A percentile compares a stretch with the other conserved stretches of the same genome.
Conservation (phyloP, 1,140 invertebrate species). For the Drosophila triauraria region DNA sequence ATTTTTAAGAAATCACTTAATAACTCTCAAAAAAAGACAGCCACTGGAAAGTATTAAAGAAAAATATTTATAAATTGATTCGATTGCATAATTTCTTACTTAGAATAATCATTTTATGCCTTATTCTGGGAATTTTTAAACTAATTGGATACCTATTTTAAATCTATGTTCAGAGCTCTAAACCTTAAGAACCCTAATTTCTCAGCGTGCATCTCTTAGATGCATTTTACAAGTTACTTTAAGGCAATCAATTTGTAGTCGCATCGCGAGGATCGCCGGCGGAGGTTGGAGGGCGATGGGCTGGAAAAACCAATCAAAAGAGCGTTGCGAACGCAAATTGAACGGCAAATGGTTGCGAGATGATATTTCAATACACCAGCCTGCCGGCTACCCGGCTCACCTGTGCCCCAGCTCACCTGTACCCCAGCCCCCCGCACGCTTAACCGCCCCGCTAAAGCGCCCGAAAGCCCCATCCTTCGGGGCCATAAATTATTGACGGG, state of each 20-base stretch:
- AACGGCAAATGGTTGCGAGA: slow-evolving; percentile 80
- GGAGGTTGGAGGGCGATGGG: slow-evolving; percentile 18
- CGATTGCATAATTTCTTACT: too few species aligned
- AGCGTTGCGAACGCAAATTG: slow-evolving; percentile 83
- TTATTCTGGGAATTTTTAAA: too few species aligned
- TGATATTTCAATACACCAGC: slow-evolving; percentile 78
- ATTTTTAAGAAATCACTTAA: not conserved
- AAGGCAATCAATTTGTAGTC: slow-evolving; percentile 81
- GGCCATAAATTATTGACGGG: slow-evolving; percentile 77
- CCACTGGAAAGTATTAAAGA: too few species aligned
- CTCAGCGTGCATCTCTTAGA: slow-evolving; percentile 51
- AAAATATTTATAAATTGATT: too few species aligned
- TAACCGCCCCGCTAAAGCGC: not conserved
- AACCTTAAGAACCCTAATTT: not conserved
- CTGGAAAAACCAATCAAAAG: slow-evolving; percentile 81
- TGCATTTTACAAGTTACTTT: slow-evolving; percentile 82
- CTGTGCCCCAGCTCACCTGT: slow-evolving; percentile 4
- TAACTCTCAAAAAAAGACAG: too few species aligned
- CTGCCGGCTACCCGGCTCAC: slow-evolving; percentile 18
- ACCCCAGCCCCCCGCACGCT: not conserved
- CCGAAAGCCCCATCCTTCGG: not conserved
- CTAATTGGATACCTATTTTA: too few species aligned
- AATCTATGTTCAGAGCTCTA: not conserved
- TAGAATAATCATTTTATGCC: too few species aligned
- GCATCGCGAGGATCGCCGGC: slow-evolving; percentile 15